These are phyloP conservation scores for Neotoxoptera formosana DNA, from an alignment of 1,140 invertebrate species.

Conservation along the genomic window DNA sequence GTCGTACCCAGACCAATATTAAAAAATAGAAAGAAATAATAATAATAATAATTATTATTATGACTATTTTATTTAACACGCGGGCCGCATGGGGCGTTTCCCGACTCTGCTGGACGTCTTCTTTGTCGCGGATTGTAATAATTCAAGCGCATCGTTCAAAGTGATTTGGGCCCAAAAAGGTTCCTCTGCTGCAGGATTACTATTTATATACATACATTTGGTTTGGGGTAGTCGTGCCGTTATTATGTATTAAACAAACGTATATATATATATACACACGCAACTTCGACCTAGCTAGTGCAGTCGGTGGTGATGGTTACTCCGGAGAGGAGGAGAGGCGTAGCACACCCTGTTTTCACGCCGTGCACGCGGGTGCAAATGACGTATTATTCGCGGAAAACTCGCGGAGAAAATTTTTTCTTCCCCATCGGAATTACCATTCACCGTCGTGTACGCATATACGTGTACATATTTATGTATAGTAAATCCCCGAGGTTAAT, in stretches of 20 bases:
- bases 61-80: slow-evolving; percentile 45
- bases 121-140: slow-evolving; percentile 50
- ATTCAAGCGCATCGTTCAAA: slow-evolving; percentile 43
- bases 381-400: slow-evolving; percentile 28
- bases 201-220: neutral
- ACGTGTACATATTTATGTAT: neutral
- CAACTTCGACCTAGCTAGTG: neutral
- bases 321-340: neutral
- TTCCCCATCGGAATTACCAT: neutral
- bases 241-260: neutral
- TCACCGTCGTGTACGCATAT: neutral
- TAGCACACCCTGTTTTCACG: slow-evolving; percentile 35
- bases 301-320: neutral
- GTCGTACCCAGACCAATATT: slow-evolving; percentile 16
- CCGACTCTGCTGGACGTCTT: slow-evolving; percentile 53
- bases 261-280: neutral
- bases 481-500: slow-evolving; percentile 34
- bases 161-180: slow-evolving; percentile 43
- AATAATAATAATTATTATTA: slow-evolving; percentile 13
- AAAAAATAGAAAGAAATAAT: slow-evolving; percentile 36
- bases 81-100: slow-evolving; percentile 41
- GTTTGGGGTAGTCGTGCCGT: neutral
- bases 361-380: slow-evolving; percentile 21
- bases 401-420: neutral
- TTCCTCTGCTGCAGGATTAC: neutral